A percentile compares a stretch with the other conserved stretches of the same genome.
Conservation (phyloP, 1,140 invertebrate genomes). For the Acromyrmex echinatior region DNA sequence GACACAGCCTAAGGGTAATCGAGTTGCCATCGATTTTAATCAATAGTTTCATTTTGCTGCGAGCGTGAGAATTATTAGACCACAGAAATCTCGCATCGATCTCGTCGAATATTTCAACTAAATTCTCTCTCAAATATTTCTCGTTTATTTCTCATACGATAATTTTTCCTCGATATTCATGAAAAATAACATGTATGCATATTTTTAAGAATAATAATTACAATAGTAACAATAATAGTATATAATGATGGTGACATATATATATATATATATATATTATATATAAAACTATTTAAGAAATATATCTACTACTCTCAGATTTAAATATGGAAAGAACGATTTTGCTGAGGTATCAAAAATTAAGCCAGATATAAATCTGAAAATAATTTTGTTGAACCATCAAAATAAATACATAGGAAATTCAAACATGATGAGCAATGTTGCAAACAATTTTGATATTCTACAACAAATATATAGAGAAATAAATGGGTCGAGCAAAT, state of each 20-base stretch:
- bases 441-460: too few species aligned
- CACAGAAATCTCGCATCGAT: slow-evolving; percentile 18
- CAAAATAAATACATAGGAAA: too few species aligned
- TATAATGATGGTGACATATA: too few species aligned
- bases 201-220: not conserved
- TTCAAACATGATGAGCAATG: too few species aligned
- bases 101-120: slow-evolving; percentile 33
- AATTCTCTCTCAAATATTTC: slow-evolving; percentile 43
- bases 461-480: too few species aligned
- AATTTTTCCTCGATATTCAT: slow-evolving; percentile 21
- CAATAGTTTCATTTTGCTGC: slow-evolving; percentile 43
- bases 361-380: too few species aligned
- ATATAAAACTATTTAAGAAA: not conserved
- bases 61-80: slow-evolving; percentile 39
- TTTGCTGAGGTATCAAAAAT: too few species aligned
- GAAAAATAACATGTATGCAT: not conserved
- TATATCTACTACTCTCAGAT: not conserved
- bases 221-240: not conserved
- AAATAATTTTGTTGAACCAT: too few species aligned
- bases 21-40: slow-evolving; percentile 50
- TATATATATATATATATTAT: too few species aligned
- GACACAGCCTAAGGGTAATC: slow-evolving; percentile 30
- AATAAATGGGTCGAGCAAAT: too few species aligned
- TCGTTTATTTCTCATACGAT: not conserved
- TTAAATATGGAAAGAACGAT: not conserved